Conservation (phyloP, 2,113 vertebrate species). For the Marcusenius ussheri region DNA sequence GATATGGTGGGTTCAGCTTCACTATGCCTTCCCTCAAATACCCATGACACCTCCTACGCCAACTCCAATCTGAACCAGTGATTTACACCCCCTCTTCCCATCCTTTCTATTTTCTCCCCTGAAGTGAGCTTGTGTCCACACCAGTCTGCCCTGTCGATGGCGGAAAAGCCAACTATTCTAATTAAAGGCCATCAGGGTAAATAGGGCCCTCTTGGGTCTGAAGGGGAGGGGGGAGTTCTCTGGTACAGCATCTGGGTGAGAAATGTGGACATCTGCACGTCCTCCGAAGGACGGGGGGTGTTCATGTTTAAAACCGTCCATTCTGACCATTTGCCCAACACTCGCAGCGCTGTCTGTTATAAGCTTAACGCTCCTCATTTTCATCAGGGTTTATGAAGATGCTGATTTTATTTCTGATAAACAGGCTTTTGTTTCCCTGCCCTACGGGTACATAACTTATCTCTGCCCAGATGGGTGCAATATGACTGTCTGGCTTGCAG, state of each 20-base stretch:
- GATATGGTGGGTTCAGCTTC: background rate
- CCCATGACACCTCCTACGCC: background rate
- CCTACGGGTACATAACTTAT: background rate
- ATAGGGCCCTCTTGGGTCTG: background rate
- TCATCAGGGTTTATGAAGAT: background rate
- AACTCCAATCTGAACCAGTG: background rate
- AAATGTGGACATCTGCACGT: background rate
- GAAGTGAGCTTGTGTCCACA: background rate
- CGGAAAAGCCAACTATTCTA: slow-evolving; percentile 2
- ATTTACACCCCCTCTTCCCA: background rate
- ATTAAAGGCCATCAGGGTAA: slow-evolving; percentile 9
- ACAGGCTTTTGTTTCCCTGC: background rate
- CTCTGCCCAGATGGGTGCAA: background rate
- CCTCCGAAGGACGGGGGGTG: background rate
- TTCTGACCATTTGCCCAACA: background rate
- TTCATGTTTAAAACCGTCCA: background rate
- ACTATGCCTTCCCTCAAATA: background rate
- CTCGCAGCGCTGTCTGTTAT: background rate
- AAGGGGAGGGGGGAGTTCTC: background rate
- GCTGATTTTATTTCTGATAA: background rate
- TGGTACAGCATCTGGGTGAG: background rate
- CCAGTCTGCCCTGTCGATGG: background rate
- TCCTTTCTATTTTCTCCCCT: background rate
- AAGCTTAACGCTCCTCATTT: background rate
- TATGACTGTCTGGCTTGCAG: background rate